These are phyloP conservation scores for Blastomussa wellsi DNA, from an alignment of 92 coral and sea anemone genomes.

Conservation along the genomic window DNA sequence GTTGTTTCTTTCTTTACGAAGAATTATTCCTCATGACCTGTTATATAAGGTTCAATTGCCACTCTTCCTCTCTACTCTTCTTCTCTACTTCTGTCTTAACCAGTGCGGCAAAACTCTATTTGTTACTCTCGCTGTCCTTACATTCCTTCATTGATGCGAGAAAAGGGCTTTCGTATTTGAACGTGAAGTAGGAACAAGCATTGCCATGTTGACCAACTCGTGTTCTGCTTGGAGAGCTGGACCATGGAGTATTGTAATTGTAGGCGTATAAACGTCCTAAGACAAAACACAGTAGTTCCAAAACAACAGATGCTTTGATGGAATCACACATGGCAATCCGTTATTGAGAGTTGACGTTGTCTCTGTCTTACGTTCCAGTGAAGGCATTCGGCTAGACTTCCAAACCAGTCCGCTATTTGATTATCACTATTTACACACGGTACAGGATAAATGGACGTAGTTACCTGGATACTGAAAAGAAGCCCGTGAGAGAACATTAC, in stretches of 20 bases:
- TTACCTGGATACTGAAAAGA: slow-evolving; percentile 70
- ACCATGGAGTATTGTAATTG: neutral
- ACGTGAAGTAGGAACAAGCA: neutral
- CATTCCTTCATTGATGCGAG: neutral
- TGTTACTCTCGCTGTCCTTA: too few species aligned
- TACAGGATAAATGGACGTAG: slow-evolving; percentile 90
- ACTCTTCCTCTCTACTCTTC: too few species aligned
- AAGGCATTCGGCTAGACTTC: slow-evolving; percentile 93
- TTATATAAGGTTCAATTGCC: neutral
- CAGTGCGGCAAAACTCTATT: neutral
- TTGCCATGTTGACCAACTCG: neutral
- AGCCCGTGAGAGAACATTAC: neutral
- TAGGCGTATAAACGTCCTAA: neutral
- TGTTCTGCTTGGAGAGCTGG: neutral
- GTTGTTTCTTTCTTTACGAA: too few species aligned
- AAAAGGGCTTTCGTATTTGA: neutral
- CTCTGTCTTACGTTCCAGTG: slow-evolving; percentile 95
- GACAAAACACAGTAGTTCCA: neutral
- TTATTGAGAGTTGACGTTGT: slow-evolving; percentile 61
- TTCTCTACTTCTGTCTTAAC: neutral
- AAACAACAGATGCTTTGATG: neutral
- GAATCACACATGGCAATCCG: slow-evolving; percentile 39
- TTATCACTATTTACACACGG: slow-evolving; percentile 90
- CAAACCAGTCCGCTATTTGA: slow-evolving; percentile 93
- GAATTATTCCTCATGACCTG: too few species aligned